A percentile compares a stretch with the other conserved stretches of the same genome.
These are phyloP conservation scores for Pampusana beccarii DNA, from an alignment of 2,113 vertebrate species.

Conservation along the genomic window DNA sequence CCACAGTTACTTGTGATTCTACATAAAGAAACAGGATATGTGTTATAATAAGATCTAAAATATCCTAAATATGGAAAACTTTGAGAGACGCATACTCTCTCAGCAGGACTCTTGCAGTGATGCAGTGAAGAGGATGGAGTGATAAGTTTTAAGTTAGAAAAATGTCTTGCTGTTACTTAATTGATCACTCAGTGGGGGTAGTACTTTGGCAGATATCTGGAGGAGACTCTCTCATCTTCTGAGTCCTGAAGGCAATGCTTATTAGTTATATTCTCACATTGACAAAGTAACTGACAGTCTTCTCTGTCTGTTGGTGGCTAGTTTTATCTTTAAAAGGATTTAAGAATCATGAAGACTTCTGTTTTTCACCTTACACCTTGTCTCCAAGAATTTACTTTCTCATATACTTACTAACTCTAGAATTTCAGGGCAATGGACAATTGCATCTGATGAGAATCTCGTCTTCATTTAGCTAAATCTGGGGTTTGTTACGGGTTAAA, in stretches of 20 bases:
- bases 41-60: not conserved
- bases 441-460: not conserved
- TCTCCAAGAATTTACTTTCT: not conserved
- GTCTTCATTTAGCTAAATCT: not conserved
- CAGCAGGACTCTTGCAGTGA: not conserved
- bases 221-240: not conserved
- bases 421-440: not conserved
- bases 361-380: not conserved
- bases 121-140: not conserved
- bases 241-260: not conserved
- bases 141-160: not conserved
- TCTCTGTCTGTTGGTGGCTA: not conserved
- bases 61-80: not conserved
- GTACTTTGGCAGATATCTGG: not conserved
- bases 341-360: not conserved
- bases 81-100: not conserved
- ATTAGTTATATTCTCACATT: not conserved
- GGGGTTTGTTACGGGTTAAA: not conserved
- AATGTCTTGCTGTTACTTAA: not conserved
- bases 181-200: not conserved
- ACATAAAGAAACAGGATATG: not conserved
- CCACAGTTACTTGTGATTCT: not conserved
- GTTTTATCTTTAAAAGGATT: not conserved
- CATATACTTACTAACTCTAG: not conserved
- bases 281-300: not conserved